Evolutionary conservation across 2,888 invertebrate genomes (phyloP).

Genomic region (Erebia palarica): DNA sequence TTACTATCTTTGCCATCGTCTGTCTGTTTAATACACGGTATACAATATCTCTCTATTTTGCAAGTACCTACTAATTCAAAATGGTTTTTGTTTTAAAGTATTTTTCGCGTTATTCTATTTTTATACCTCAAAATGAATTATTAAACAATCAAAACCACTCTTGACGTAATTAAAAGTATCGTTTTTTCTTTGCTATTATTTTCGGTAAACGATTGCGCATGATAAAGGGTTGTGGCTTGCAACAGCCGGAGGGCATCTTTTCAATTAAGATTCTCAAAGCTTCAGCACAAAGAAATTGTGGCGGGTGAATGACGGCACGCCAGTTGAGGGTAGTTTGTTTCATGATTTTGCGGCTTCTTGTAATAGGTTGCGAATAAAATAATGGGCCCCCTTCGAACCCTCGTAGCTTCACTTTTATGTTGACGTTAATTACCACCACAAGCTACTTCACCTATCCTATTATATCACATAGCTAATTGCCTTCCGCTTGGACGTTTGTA

Average conservation of each 20-base stretch:
- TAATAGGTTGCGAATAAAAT: not conserved
- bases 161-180: not conserved
- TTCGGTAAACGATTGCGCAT: not conserved
- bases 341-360: not conserved
- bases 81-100: too few relatives aligned
- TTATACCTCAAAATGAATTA: not conserved
- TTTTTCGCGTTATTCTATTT: too few relatives aligned
- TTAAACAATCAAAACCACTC: not conserved
- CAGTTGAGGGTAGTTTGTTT: not conserved
- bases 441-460: too few relatives aligned
- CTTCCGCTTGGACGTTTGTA: too few relatives aligned
- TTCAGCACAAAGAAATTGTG: slow-evolving; percentile 12
- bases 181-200: not conserved
- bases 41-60: too few relatives aligned
- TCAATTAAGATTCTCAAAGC: slow-evolving; percentile 13
- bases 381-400: too few relatives aligned
- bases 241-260: slow-evolving; percentile 9
- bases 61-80: too few relatives aligned
- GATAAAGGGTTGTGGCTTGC: not conserved
- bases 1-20: too few relatives aligned
- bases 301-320: not conserved
- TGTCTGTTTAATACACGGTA: too few relatives aligned
- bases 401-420: too few relatives aligned
- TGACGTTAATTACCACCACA: too few relatives aligned
- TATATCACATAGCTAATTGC: too few relatives aligned